phyloP scores from a whole-genome alignment of 2,888 invertebrate genomes.

The Drosophila mayaguana region DNA sequence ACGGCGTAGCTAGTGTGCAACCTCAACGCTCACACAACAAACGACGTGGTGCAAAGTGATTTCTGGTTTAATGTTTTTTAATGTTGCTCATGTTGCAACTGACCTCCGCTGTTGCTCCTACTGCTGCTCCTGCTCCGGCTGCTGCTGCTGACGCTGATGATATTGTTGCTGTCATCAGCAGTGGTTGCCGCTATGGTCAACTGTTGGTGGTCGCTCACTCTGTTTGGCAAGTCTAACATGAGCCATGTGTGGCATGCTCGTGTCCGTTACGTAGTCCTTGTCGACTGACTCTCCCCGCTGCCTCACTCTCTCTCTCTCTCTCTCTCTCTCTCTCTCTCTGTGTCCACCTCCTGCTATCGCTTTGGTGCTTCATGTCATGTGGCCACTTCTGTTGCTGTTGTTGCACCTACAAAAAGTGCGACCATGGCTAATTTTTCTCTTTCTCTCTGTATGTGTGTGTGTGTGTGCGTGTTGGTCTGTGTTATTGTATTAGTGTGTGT shows the following conservation, averaged over 20 bases:
- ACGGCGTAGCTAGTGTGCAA: conserved; percentile 15
- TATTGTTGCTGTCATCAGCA: conserved; percentile 81
- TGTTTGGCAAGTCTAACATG: conserved; percentile 70
- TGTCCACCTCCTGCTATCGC: neutral
- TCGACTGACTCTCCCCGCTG: neutral
- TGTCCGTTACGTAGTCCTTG: conserved; percentile 49
- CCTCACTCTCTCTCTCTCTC: neutral
- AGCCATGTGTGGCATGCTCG: conserved; percentile 58
- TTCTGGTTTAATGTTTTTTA: conserved; percentile 82
- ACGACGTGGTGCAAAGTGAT: conserved; percentile 81
- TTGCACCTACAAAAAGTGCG: conserved; percentile 70
- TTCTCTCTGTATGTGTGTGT: conserved; percentile 11
- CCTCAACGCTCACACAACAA: conserved; percentile 63
- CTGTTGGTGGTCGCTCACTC: conserved; percentile 55
- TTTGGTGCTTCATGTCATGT: conserved; percentile 50
- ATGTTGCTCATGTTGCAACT: conserved; percentile 79
- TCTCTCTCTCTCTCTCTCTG: neutral
- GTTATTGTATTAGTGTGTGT: conserved; percentile 38
- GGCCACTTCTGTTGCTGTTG: conserved; percentile 55
- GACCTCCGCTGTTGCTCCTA: conserved; percentile 26
- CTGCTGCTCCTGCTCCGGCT: conserved; percentile 38
- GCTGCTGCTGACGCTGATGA: conserved; percentile 67
- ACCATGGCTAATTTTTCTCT: conserved; percentile 71
- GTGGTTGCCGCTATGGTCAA: conserved; percentile 73
- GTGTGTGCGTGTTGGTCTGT: conserved; percentile 31